A percentile compares a stretch with the other conserved stretches of the same genome.
These are phyloP conservation scores for Puffinus mauretanicus DNA, from an alignment of 2,113 vertebrate species.

Conservation along the genomic window DNA sequence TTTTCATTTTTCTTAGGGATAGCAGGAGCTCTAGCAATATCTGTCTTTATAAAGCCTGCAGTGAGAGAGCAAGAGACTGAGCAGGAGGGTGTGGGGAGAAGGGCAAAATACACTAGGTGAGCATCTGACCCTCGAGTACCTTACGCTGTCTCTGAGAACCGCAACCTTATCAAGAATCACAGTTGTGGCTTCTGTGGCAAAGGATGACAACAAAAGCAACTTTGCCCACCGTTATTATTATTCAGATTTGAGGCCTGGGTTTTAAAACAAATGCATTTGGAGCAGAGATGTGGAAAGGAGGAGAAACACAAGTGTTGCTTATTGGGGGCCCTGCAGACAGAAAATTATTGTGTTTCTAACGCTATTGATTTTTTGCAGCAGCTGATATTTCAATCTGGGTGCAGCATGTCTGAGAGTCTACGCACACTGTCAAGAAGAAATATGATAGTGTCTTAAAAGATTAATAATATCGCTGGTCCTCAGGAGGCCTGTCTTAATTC, in stretches of 20 bases:
- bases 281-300: conserved; percentile 45
- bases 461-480: conserved; percentile 86
- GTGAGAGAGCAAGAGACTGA: neutral
- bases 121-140: conserved; percentile 9
- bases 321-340: conserved; percentile 75
- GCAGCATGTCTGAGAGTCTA: conserved; percentile 84
- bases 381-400: conserved; percentile 89
- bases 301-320: conserved; percentile 65
- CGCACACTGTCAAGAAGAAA: conserved; percentile 86
- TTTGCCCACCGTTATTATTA: conserved; percentile 12
- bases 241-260: conserved; percentile 22
- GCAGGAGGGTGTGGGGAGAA: neutral
- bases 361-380: conserved; percentile 85
- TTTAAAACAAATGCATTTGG: conserved; percentile 59
- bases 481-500: conserved; percentile 90
- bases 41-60: conserved; percentile 22
- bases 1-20: conserved; percentile 44
- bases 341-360: conserved; percentile 83
- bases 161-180: conserved; percentile 31
- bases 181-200: conserved; percentile 49
- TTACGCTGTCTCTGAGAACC: neutral
- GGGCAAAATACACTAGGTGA: neutral
- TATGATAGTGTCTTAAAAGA: conserved; percentile 91
- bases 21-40: neutral
- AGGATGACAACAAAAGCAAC: conserved; percentile 33